phyloP scores from a whole-genome alignment of 2,113 vertebrate genomes.

The Gallinago jamesoni region DNA sequence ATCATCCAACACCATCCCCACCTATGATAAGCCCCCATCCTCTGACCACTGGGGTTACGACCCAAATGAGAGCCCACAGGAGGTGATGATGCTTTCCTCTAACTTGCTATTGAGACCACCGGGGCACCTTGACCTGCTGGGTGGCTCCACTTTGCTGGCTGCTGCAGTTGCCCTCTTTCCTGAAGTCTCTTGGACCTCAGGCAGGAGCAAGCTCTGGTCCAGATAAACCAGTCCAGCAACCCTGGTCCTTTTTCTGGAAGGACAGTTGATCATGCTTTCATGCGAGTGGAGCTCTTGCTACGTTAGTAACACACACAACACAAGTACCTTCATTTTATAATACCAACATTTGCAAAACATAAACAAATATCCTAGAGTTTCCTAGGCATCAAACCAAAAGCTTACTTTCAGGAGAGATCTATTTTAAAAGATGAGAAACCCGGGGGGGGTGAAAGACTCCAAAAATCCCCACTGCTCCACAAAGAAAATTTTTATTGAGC shows the following conservation, averaged over 20 bases:
- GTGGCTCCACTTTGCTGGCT: neutral
- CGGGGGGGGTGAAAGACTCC: neutral
- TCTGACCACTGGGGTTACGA: neutral
- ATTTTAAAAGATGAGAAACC: constrained; percentile 8
- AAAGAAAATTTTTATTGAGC: neutral
- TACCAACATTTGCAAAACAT: neutral
- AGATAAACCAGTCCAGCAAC: neutral
- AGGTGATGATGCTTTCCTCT: neutral
- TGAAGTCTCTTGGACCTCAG: neutral
- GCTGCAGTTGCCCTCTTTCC: neutral
- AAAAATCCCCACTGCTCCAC: neutral
- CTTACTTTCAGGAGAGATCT: neutral
- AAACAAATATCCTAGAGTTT: constrained; percentile 16
- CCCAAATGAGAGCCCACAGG: fast-evolving
- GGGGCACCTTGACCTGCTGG: fast-evolving
- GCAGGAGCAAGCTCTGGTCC: neutral
- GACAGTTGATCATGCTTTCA: neutral
- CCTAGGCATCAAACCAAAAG: neutral
- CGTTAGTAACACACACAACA: neutral
- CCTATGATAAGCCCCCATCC: fast-evolving
- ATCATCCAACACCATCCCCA: neutral
- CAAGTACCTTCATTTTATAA: neutral
- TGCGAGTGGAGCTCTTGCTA: fast-evolving
- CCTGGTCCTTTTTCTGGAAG: neutral
- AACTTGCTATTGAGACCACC: neutral